These are phyloP conservation scores for Sorex fumeus DNA, from an alignment of 2,113 vertebrate genomes.

Conservation along the genomic window DNA sequence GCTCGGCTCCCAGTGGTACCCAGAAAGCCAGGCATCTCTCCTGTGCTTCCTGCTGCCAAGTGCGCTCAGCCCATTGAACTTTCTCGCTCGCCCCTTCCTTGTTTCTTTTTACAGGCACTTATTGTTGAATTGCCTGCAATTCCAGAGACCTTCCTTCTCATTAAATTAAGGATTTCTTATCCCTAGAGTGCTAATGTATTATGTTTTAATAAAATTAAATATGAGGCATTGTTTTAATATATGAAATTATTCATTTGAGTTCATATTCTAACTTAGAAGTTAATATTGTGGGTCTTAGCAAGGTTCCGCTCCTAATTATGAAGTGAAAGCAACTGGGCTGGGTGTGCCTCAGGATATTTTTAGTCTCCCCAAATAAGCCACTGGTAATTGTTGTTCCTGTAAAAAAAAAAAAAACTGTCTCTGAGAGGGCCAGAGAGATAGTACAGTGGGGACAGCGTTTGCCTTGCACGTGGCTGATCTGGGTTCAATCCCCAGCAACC, in stretches of 20 bases:
- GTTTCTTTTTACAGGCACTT: background rate
- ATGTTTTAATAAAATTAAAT: conserved; percentile 39
- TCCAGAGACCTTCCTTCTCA: conserved; percentile 9
- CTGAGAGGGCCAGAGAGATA: background rate
- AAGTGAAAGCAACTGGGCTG: conserved; percentile 16
- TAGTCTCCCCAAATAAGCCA: background rate
- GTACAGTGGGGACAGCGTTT: too few species aligned
- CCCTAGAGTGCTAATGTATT: background rate
- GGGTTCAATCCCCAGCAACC: too few species aligned
- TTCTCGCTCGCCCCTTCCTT: background rate
- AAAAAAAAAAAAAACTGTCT: background rate
- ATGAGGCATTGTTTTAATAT: background rate
- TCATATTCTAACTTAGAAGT: background rate
- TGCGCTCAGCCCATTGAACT: background rate
- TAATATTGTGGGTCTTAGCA: background rate
- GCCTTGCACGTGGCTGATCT: too few species aligned
- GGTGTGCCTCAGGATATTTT: background rate
- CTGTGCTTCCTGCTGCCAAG: too few species aligned
- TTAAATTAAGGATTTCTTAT: conserved; percentile 2
- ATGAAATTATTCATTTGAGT: conserved; percentile 4
- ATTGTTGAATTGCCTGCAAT: background rate
- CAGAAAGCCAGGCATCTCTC: too few species aligned
- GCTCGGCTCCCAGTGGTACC: too few species aligned
- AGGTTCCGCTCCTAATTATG: conserved; percentile 13
- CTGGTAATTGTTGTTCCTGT: background rate